Evolutionary conservation across 2,888 invertebrate genomes (phyloP).

Genomic region (Cephus nigrinus): DNA sequence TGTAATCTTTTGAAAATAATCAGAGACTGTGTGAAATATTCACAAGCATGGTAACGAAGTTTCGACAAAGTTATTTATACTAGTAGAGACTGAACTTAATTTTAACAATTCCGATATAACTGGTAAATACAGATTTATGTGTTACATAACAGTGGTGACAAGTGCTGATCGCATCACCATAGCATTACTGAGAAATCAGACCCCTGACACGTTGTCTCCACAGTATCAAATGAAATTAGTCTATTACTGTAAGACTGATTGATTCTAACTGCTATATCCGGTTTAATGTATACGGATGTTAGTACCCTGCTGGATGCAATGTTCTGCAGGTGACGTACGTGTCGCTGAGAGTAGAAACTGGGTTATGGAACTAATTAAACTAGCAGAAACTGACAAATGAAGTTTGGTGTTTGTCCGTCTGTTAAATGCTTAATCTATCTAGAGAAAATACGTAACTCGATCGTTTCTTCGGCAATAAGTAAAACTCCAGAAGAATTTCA

Average conservation of each 20-base stretch:
- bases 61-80: too few relatives aligned
- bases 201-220: background rate
- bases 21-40: too few relatives aligned
- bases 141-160: too few relatives aligned
- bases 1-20: too few relatives aligned
- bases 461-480: background rate
- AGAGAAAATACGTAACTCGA: background rate
- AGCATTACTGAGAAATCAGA: too few relatives aligned
- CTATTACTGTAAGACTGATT: background rate
- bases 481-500: background rate
- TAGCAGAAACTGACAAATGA: background rate
- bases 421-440: background rate
- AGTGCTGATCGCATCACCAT: too few relatives aligned
- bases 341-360: background rate
- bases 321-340: background rate
- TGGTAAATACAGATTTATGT: too few relatives aligned
- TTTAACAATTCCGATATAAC: too few relatives aligned
- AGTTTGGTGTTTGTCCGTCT: background rate
- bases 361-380: conserved; percentile 3
- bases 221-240: background rate
- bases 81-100: too few relatives aligned
- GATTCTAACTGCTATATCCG: background rate
- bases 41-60: too few relatives aligned
- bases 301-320: background rate
- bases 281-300: background rate